Evolutionary conservation across 2,888 invertebrate species (phyloP), one percentile per base, ranked within the genome.

Genomic region (Mimas tiliae): DNA sequence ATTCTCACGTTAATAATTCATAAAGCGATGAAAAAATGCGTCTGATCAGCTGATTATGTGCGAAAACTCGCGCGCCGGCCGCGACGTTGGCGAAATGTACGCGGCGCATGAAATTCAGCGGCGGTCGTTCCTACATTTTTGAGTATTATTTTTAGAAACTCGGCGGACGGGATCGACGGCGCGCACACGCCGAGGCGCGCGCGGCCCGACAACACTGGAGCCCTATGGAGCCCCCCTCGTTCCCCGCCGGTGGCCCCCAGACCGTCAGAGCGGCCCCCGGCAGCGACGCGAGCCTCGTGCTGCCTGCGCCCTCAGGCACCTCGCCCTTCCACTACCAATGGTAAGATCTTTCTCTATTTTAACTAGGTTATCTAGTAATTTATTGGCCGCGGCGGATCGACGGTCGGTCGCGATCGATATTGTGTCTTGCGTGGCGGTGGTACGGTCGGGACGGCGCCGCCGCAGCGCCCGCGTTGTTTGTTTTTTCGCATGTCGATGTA

Each of bases 141-240:
- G 84, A 80, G 88, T 86, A 88, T 88, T 93, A 93, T 93, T 93
- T 92, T 88, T 93, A 93, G 93, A 90, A 90, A 91, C 91, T 88
- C 86, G 91, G 89, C 88, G 84, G 82, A 80, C 86, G 87, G 83
- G 83, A 82, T 81, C 79, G 79, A 76, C 77, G 75, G 80, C 77
- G 82, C 87, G 89, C 90, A 89, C 89, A 90, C 90, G 87, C 84
- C 81, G 77, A 78, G 79, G 79, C 90, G 92, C 90, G 89, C 91
- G 91, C 91, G 92, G 83, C 80, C 84, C 82, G 90, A 86, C 86
- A 83, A 86, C 88, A 86, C 83, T 86, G 90, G 87, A 88, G 88
- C 83, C 87, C 86, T 83, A 91, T 91, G 91, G 89, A 89, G 88
- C 90, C 91, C 85, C 92, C 89, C 74, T 82, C 82, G 78, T 91